phyloP scores from a whole-genome alignment of 2,888 invertebrate genomes.

The Coremacera marginata region DNA sequence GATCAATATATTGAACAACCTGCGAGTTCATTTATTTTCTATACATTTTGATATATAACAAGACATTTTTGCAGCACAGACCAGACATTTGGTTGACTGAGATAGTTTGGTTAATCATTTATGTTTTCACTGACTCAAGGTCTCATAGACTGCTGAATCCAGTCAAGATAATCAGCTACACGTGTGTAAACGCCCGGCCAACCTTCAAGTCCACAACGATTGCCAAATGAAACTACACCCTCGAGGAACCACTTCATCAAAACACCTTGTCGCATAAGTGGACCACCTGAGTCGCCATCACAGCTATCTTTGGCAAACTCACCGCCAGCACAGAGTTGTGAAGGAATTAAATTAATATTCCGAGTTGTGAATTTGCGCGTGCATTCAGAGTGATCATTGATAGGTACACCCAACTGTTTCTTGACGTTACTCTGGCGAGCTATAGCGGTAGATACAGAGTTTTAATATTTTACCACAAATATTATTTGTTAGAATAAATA shows the following conservation, averaged over 20 bases:
- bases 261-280: conserved; percentile 69
- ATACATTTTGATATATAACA: neutral
- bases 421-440: conserved; percentile 62
- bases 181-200: conserved; percentile 81
- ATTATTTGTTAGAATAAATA: neutral
- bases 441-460: conserved; percentile 40
- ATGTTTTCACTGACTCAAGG: conserved; percentile 54
- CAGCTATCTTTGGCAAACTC: conserved; percentile 73
- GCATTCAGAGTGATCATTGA: conserved; percentile 70
- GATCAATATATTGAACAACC: neutral
- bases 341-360: conserved; percentile 51
- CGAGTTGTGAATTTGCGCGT: conserved; percentile 56
- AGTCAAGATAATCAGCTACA: conserved; percentile 74
- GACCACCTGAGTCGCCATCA: conserved; percentile 77
- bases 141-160: conserved; percentile 73
- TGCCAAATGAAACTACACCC: conserved; percentile 72
- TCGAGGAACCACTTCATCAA: conserved; percentile 62
- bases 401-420: conserved; percentile 70
- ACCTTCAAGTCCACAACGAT: conserved; percentile 69
- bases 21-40: too few relatives aligned
- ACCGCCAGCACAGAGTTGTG: conserved; percentile 69
- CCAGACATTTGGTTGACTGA: neutral
- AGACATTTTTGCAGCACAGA: neutral
- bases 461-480: too few relatives aligned
- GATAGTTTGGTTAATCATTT: neutral